Conservation (phyloP, 2,113 vertebrate genomes). For the Agapornis roseicollis region DNA sequence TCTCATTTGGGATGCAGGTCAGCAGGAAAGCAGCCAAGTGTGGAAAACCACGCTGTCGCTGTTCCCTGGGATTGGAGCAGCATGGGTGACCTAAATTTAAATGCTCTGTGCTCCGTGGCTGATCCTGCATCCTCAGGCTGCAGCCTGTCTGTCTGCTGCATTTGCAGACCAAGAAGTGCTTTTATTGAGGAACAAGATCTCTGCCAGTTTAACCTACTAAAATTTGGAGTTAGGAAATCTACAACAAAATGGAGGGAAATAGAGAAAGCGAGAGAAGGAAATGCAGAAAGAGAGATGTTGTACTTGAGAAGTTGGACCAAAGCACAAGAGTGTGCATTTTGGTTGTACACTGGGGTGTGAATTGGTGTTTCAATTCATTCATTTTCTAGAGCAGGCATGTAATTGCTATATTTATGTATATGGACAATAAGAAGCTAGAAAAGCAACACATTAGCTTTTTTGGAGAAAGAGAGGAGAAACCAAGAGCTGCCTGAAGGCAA, state of each 20-base stretch:
- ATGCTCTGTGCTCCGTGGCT: fast-evolving
- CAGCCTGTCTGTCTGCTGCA: background rate
- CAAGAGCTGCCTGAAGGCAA: background rate
- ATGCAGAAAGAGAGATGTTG: background rate
- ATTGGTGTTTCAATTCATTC: background rate
- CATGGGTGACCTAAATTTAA: slow-evolving; percentile 8
- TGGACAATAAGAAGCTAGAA: background rate
- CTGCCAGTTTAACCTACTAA: background rate
- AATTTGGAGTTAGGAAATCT: background rate
- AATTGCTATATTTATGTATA: background rate
- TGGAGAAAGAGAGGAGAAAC: background rate
- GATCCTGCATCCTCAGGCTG: background rate
- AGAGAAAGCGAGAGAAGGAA: background rate
- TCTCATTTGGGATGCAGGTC: fast-evolving
- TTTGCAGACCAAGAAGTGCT: background rate
- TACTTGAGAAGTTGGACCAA: background rate
- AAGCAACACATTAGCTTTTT: background rate
- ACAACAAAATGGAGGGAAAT: background rate
- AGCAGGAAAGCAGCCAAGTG: background rate
- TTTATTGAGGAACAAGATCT: background rate
- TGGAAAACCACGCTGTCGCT: fast-evolving
- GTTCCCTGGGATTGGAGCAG: background rate
- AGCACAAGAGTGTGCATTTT: background rate
- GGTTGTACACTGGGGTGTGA: background rate
- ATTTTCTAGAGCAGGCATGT: background rate